Evolutionary conservation across 1,140 invertebrate species (phyloP).

Genomic region (Sycobia sp.): DNA sequence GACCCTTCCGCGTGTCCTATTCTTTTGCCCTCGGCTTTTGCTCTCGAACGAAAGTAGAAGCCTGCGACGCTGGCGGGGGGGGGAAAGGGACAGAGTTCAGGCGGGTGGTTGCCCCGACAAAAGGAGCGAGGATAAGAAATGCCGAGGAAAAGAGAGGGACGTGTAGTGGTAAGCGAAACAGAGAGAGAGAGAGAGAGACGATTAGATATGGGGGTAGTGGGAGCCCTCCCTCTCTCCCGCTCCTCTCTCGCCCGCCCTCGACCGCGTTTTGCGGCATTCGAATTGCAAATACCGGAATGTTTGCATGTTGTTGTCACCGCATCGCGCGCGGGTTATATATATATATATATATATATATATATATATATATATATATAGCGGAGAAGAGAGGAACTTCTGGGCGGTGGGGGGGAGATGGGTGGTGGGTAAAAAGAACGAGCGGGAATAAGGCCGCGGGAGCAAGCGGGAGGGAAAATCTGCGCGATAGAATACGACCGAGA

Average conservation of each 20-base stretch:
- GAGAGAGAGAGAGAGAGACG: not conserved
- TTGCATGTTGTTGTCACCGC: slow-evolving; percentile 62
- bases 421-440: too few species aligned
- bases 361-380: too few species aligned
- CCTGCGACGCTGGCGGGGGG: not conserved
- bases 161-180: too few species aligned
- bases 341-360: too few species aligned
- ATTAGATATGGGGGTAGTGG: not conserved
- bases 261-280: slow-evolving; percentile 51
- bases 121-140: slow-evolving; percentile 26
- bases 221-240: too few species aligned
- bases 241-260: slow-evolving; percentile 3
- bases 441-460: too few species aligned
- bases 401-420: slow-evolving; percentile 13
- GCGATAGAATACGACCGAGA: too few species aligned
- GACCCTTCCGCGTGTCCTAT: not conserved
- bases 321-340: slow-evolving; percentile 42
- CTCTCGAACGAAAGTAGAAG: not conserved
- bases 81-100: not conserved
- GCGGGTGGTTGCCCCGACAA: slow-evolving; percentile 6
- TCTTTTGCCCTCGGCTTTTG: slow-evolving; percentile 31
- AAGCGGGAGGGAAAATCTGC: slow-evolving; percentile 22
- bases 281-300: slow-evolving; percentile 64
- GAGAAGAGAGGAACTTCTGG: slow-evolving; percentile 17
- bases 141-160: not conserved